These are phyloP conservation scores for Megaceryle alcyon DNA, from an alignment of 2,797 vertebrate species.

Conservation along the genomic window DNA sequence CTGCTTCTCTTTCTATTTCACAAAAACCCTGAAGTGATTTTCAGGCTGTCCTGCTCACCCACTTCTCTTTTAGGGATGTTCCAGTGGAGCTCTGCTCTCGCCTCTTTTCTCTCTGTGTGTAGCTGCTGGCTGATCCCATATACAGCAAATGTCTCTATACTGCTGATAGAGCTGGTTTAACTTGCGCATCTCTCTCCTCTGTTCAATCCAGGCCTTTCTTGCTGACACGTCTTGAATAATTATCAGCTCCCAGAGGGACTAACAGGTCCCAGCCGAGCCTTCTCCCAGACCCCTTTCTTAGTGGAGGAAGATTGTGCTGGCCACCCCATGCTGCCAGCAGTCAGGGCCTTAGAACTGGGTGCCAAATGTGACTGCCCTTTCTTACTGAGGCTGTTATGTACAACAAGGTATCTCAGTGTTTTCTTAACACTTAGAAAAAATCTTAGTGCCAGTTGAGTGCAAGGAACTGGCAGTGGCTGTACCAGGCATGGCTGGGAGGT, in stretches of 20 bases:
- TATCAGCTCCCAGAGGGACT: not conserved
- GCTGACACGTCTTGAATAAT: not conserved
- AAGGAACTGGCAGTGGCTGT: not conserved
- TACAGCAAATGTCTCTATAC: not conserved
- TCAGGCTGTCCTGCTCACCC: not conserved
- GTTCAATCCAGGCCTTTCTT: not conserved
- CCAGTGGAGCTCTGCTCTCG: not conserved
- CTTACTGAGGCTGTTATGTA: not conserved
- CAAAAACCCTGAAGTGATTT: not conserved
- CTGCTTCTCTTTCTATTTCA: not conserved
- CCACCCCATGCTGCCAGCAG: not conserved
- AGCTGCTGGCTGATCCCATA: not conserved
- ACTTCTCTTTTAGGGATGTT: not conserved
- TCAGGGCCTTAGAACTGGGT: not conserved
- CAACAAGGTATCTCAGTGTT: accelerated
- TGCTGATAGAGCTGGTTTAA: not conserved
- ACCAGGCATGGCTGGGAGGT: not conserved
- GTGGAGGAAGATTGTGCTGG: not conserved
- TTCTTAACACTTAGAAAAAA: not conserved
- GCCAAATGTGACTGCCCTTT: not conserved
- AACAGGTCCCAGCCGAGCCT: not conserved
- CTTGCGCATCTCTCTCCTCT: not conserved
- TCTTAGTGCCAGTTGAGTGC: not conserved
- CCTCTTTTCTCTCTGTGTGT: not conserved
- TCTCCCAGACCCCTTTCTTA: not conserved